These are phyloP conservation scores for Condylura cristata DNA, from an alignment of 2,113 vertebrate genomes.

Conservation along the genomic window DNA sequence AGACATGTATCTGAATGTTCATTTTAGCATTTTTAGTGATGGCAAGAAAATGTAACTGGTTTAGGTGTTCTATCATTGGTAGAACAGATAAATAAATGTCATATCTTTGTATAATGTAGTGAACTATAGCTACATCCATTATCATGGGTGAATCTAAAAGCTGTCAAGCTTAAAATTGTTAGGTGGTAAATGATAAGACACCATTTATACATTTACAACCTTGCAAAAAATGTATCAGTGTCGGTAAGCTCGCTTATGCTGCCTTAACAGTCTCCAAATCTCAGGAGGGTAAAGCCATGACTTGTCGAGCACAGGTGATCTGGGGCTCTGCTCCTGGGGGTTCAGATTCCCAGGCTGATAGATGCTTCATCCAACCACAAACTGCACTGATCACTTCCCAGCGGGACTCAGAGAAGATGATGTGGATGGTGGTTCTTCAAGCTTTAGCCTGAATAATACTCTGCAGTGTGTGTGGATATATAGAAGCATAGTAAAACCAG, in stretches of 20 bases:
- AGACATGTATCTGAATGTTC: background rate
- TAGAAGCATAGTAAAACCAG: background rate
- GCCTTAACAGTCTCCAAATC: background rate
- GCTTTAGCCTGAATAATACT: background rate
- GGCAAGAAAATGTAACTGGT: background rate
- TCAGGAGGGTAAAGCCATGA: background rate
- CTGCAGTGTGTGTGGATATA: background rate
- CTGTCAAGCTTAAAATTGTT: background rate
- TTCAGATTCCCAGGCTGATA: background rate
- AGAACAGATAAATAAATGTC: constrained; percentile 28
- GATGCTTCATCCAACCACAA: background rate
- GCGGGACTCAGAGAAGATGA: background rate
- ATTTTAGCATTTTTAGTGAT: constrained; percentile 36
- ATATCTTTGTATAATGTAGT: background rate
- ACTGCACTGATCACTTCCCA: background rate
- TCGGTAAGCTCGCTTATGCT: background rate
- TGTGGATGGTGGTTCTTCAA: constrained; percentile 2
- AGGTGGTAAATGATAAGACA: background rate
- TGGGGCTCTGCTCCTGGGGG: background rate
- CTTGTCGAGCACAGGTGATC: background rate
- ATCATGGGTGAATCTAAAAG: background rate
- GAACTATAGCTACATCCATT: background rate
- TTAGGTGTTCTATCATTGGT: background rate
- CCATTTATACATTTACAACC: constrained; percentile 4
- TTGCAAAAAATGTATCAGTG: background rate